Evolutionary conservation across 2,113 vertebrate species (phyloP), one percentile per base, ranked within the genome.

Genomic region (Odontesthes bonariensis): DNA sequence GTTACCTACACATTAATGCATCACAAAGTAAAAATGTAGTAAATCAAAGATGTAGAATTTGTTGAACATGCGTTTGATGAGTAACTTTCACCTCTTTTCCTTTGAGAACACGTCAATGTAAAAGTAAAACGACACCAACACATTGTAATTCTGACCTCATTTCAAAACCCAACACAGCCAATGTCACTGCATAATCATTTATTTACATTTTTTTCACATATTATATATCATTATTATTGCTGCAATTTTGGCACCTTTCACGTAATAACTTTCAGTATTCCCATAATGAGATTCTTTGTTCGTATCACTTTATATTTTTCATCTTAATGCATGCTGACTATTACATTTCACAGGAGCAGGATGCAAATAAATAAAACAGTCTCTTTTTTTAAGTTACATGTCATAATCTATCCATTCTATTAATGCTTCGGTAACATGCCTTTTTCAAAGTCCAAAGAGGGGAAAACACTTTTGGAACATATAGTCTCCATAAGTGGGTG

Each of bases 401-500:
- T 93, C 87, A 85, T 89, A 90, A 86, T 91, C 92, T 93, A 94
- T 93, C 89, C 92, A 93, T 93, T 94, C 94, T 93, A 94, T 79
- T 89, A 88, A 92, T 94, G 90, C 90, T 87, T 92, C 88, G 69
- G 82, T 90, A 92, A 92, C 94, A 94, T 95, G 94, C 94, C 90
- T 90, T 91, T 91, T 90, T 92, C 87, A 89, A 82, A 88, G 88
- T 93, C 89, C 85, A 76, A 81, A 73, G 40, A 79, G 62, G 78
- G 70, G 66, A 77, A 73, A 67, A 73, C 31, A 71, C 82, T 84
- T 90, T 76, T 52, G 54, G 71, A 85, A 90, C 85, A 82, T 88
- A 89, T 67, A 80, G 65, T 90, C 86, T 89, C 68, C 77, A 77
- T 87, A 70, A 84, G 74, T 77, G 77, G 86, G 72, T 60, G 86